Conservation (phyloP, 2,797 vertebrate genomes). For the Syncerus caffer region DNA sequence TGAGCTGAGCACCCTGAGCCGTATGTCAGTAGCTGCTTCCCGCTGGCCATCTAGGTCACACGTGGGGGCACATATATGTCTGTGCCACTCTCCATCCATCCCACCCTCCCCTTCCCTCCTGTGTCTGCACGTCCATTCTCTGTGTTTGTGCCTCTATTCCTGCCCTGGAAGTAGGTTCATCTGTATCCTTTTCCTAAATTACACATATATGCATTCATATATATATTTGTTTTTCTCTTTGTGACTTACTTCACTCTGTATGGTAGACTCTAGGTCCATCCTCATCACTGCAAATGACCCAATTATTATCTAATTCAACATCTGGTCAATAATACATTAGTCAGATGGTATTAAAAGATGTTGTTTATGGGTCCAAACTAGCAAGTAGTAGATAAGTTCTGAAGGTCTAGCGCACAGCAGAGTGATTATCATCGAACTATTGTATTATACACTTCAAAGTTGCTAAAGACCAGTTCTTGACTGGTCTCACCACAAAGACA, state of each 20-base stretch:
- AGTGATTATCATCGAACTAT: not conserved
- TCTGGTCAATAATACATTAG: not conserved
- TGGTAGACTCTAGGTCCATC: no score
- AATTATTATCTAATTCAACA: not conserved
- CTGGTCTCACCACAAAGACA: not conserved
- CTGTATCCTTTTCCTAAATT: not conserved
- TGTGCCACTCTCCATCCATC: not conserved
- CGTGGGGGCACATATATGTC: fast-evolving
- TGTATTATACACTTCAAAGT: not conserved
- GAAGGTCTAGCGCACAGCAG: not conserved
- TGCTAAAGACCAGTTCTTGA: not conserved
- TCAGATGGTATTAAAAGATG: not conserved
- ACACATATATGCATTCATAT: not conserved
- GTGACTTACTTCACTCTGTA: not conserved
- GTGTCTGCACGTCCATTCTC: fast-evolving
- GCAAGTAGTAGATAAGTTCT: not conserved
- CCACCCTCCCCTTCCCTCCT: not conserved
- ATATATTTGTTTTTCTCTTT: not conserved
- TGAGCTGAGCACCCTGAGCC: not conserved
- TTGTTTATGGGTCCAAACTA: not conserved
- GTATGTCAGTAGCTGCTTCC: fast-evolving
- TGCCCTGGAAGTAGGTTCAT: not conserved
- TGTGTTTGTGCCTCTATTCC: not conserved
- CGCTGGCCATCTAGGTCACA: fast-evolving
- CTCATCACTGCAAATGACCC: not conserved